Evolutionary conservation across 2,888 invertebrate genomes (phyloP).

Genomic region (Loripinus fragilis): DNA sequence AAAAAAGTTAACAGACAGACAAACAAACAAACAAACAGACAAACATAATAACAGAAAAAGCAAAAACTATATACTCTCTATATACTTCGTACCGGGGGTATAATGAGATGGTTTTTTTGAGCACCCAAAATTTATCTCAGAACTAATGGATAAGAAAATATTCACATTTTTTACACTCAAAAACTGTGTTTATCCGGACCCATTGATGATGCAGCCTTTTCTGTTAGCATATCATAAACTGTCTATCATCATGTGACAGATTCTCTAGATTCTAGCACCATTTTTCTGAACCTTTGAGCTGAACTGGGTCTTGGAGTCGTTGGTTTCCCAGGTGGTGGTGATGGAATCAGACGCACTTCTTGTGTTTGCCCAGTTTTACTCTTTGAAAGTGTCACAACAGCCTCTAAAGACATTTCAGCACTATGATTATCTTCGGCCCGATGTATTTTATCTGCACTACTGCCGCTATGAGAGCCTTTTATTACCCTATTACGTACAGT

Average conservation of each 20-base stretch:
- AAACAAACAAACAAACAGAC: too few species aligned
- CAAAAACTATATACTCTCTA: too few species aligned
- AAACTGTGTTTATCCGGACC: too few species aligned
- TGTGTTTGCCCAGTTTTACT: constrained; percentile 39
- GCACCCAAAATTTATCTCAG: too few species aligned
- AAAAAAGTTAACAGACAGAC: too few species aligned
- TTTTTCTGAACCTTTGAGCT: constrained; percentile 73
- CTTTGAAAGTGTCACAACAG: constrained; percentile 48
- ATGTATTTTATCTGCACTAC: background rate
- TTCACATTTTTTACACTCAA: too few species aligned
- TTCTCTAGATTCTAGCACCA: constrained; percentile 71
- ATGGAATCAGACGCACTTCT: constrained; percentile 46
- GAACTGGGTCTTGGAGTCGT: constrained; percentile 66
- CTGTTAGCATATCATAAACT: too few species aligned
- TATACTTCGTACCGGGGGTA: too few species aligned
- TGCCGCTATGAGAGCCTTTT: background rate
- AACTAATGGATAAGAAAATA: too few species aligned
- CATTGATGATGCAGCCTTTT: too few species aligned
- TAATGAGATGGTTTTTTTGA: too few species aligned
- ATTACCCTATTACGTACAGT: background rate
- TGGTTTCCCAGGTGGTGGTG: constrained; percentile 54
- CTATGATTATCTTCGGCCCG: background rate
- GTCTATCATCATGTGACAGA: background rate
- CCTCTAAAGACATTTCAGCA: constrained; percentile 37
- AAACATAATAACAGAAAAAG: too few species aligned